Conservation (phyloP, 2,888 invertebrate genomes). For the Tromatobia lineatoria region DNA sequence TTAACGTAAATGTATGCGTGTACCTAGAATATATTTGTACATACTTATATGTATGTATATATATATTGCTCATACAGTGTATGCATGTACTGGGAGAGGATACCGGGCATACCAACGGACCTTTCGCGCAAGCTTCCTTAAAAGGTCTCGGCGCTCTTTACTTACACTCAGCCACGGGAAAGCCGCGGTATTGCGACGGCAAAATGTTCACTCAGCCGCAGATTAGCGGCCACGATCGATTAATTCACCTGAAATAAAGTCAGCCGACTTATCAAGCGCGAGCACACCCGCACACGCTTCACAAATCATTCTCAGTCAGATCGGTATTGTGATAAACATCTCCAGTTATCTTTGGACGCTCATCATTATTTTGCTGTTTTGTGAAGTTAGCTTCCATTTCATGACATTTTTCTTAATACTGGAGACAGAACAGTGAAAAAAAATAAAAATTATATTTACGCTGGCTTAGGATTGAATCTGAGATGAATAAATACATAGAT, state of each 20-base stretch:
- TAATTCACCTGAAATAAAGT: slow-evolving; percentile 67
- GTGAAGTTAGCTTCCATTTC: too few species aligned
- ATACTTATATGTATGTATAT: slow-evolving; percentile 11
- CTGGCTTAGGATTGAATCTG: too few species aligned
- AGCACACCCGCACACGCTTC: slow-evolving; percentile 41
- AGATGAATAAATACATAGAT: too few species aligned
- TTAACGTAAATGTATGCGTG: slow-evolving; percentile 4
- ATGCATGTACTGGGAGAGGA: slow-evolving; percentile 67
- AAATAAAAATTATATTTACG: too few species aligned
- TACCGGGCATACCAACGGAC: slow-evolving; percentile 73
- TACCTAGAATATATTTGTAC: slow-evolving; percentile 11
- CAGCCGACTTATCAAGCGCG: slow-evolving; percentile 5
- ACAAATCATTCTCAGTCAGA: neutral
- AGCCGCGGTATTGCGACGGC: slow-evolving; percentile 64
- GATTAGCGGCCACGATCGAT: slow-evolving; percentile 63
- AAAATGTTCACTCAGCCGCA: slow-evolving; percentile 62
- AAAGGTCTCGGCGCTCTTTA: slow-evolving; percentile 72
- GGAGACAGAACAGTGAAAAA: too few species aligned
- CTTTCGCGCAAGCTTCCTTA: slow-evolving; percentile 78
- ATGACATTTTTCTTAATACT: too few species aligned
- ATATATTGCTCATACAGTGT: slow-evolving; percentile 31
- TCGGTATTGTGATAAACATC: neutral
- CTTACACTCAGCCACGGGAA: slow-evolving; percentile 66
- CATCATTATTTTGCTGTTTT: neutral
- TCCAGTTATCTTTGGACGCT: neutral